Percentiles rank a stretch among this genome's conserved stretches.
Conservation (phyloP, 1,140 invertebrate genomes). For the Sitophilus oryzae region DNA sequence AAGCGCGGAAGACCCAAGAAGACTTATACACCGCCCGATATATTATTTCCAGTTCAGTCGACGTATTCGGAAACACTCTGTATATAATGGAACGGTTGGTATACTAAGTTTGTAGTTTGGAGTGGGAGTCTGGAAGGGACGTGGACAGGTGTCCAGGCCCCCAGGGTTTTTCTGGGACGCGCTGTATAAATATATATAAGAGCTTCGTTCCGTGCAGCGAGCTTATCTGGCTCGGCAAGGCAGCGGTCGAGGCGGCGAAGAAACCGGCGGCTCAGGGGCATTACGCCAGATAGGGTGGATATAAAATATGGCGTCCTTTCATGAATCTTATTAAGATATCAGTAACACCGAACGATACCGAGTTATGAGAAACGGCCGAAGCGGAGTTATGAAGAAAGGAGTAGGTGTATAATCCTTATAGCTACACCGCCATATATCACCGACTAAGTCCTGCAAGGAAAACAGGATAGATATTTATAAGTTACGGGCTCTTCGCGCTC, state of each 20-base stretch:
- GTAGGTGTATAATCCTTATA: slow-evolving; percentile 47
- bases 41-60: no score
- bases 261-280: slow-evolving; percentile 33
- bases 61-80: no score
- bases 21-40: no score
- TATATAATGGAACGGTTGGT: no score
- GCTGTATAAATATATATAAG: neutral
- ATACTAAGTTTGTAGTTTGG: no score
- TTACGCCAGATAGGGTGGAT: slow-evolving; percentile 48
- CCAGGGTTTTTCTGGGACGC: neutral
- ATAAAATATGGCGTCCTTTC: slow-evolving; percentile 65
- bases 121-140: no score
- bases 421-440: slow-evolving; percentile 47
- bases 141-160: no score
- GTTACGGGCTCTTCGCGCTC: slow-evolving; percentile 41
- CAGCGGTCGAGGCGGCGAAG: slow-evolving; percentile 25
- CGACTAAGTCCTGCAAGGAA: slow-evolving; percentile 45
- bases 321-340: slow-evolving; percentile 69
- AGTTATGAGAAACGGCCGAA: slow-evolving; percentile 38
- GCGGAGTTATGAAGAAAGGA: slow-evolving; percentile 47
- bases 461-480: slow-evolving; percentile 47
- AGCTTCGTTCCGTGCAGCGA: neutral
- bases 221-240: slow-evolving; percentile 37
- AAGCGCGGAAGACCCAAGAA: no score
- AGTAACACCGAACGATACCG: slow-evolving; percentile 45